These are phyloP conservation scores for Schizaphis graminum DNA, from an alignment of 2,888 invertebrate genomes.

Conservation along the genomic window DNA sequence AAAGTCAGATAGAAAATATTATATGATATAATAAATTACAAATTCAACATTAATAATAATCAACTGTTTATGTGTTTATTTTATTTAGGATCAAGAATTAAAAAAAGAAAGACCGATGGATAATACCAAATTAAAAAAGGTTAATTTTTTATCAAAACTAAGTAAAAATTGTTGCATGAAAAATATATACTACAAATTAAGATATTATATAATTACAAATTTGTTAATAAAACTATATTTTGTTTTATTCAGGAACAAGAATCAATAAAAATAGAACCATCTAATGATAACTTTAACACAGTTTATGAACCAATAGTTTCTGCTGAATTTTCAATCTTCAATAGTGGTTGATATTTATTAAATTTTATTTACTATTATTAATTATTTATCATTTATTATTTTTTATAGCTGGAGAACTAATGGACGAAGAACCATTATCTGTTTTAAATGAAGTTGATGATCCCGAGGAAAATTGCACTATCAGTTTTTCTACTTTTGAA, in stretches of 20 bases:
- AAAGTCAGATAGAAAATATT: no score
- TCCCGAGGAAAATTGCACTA: no score
- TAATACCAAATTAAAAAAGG: constrained; percentile 18
- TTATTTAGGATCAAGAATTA: no score
- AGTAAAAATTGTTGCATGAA: neutral
- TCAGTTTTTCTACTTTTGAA: no score
- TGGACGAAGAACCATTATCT: constrained; percentile 95
- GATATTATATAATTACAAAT: neutral
- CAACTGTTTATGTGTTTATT: no score
- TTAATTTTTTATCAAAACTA: neutral
- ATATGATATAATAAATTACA: no score
- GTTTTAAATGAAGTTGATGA: constrained; percentile 89
- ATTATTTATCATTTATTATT: constrained; percentile 8
- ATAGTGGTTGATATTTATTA: constrained; percentile 77
- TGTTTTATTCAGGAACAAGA: constrained; percentile 69
- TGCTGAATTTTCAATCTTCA: constrained; percentile 96
- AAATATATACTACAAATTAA: neutral
- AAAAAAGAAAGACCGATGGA: constrained; percentile 71
- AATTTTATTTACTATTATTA: neutral
- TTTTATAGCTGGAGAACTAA: constrained; percentile 81
- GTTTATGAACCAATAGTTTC: constrained; percentile 93
- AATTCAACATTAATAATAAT: no score
- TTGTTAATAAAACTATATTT: neutral
- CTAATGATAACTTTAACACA: constrained; percentile 7
- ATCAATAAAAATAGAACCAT: constrained; percentile 72